Base-by-base conservation (phyloP, 1,140 invertebrate species). In the Whitmania pigra region DNA sequence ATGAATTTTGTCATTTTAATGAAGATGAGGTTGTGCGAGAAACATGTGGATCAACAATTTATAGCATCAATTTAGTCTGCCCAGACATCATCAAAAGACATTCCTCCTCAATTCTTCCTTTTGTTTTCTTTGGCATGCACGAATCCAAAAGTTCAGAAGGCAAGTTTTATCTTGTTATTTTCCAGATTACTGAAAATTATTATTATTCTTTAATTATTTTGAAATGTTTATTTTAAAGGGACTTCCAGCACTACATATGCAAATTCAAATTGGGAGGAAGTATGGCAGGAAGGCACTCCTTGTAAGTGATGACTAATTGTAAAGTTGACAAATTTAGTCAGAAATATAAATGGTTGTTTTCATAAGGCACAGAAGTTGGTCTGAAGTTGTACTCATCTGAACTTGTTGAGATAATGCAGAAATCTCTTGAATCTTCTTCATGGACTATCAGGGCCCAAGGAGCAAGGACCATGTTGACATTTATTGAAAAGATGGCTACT, bases 51-150 rank as follows among this genome's bases (percentile, higher is more conserved):
- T 83, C 89, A 69, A 88, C 89, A 0, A 83, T 94, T 9, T 89
- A 91, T 74, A 87, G 91, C 0, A 88, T 94, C 76, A 88, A 89
- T 67, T 88, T 88, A 75, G 87, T 92, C 66, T 90, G 89, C 82
- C 88, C 90, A 72, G 92, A 94, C 69, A 84, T 90, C 53, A 82
- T 94, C 29, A 91, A 89, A 78, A 86, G 89, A 74, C 89, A 92
- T 78, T 87, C 89, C n/a, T 85, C 87, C 29, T 82, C 88, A 49
- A 84, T 92, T 40, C 84, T 94, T 75, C 91, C 92, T 13, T 83
- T 94, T 29, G 87, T 89, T 15, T 94, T 94, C 79, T 87, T 93
- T 75, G 92, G 90, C 22, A 93, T 92, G 89, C 92, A 94, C 78
- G 88, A 87, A 20, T 31, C 31, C n/a, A 88, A 89, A 79, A 85